Conservation (phyloP, 2,797 vertebrate genomes). For the Lutjanus argentimaculatus region DNA sequence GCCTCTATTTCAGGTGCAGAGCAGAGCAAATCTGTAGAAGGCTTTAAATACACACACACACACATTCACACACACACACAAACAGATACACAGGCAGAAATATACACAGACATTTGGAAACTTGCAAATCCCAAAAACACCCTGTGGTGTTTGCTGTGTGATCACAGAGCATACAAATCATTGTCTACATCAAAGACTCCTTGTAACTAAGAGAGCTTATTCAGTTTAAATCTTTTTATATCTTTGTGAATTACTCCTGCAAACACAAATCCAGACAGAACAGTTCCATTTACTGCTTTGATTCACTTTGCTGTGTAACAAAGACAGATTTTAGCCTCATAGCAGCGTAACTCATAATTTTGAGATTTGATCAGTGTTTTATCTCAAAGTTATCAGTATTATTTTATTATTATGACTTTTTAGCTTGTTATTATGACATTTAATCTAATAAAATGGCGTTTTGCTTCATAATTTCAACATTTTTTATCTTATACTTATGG, state of each 20-base stretch:
- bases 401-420: too few species aligned
- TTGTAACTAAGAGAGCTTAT: constrained; percentile 61
- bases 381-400: too few species aligned
- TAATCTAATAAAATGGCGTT: too few species aligned
- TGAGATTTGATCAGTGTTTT: too few species aligned
- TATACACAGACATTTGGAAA: constrained; percentile 58
- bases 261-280: constrained; percentile 60
- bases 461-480: too few species aligned
- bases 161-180: constrained; percentile 77
- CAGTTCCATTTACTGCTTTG: constrained; percentile 38
- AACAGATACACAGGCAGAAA: constrained; percentile 39
- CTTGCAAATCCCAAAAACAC: constrained; percentile 60
- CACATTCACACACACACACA: constrained; percentile 39
- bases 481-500: too few species aligned
- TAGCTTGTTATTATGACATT: too few species aligned
- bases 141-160: constrained; percentile 71
- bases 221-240: constrained; percentile 64
- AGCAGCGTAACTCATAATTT: not conserved
- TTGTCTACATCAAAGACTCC: constrained; percentile 74
- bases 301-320: constrained; percentile 37
- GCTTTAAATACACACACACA: constrained; percentile 47
- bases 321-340: constrained; percentile 37
- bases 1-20: constrained; percentile 72
- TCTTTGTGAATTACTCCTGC: constrained; percentile 49
- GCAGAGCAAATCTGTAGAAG: constrained; percentile 43